Evolutionary conservation across 2,797 vertebrate genomes (phyloP).

Genomic region (Cyclopterus lumpus): DNA sequence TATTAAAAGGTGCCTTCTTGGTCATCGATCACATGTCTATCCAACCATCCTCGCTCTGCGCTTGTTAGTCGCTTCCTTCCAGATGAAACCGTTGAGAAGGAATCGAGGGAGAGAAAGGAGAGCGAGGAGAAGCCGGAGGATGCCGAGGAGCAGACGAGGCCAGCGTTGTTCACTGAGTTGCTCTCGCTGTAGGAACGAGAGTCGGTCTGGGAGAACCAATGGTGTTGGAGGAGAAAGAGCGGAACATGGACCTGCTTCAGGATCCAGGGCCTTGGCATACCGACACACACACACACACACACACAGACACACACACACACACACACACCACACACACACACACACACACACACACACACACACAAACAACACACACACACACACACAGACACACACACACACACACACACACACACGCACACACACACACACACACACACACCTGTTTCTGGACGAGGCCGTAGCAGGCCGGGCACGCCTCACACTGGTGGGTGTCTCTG

Average conservation of each 20-base stretch:
- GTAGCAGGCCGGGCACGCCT: slow-evolving; percentile 91
- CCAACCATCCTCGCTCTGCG: slow-evolving; percentile 11
- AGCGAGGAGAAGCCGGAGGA: slow-evolving; percentile 19
- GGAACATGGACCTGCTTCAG: slow-evolving; percentile 51
- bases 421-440: too few relatives aligned
- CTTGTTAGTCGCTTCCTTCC: slow-evolving; percentile 44
- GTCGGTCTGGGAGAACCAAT: slow-evolving; percentile 29
- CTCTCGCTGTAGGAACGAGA: slow-evolving; percentile 68
- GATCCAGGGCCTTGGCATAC: slow-evolving; percentile 39
- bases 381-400: too few relatives aligned
- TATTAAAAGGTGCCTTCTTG: slow-evolving; percentile 30
- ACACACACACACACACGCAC: too few relatives aligned
- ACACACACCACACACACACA: too few relatives aligned
- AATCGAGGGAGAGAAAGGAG: slow-evolving; percentile 36
- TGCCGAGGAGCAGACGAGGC: slow-evolving; percentile 64
- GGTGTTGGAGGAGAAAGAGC: slow-evolving; percentile 39
- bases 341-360: too few relatives aligned
- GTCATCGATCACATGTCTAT: slow-evolving; percentile 44
- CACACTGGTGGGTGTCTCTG: slow-evolving; percentile 81
- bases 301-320: too few relatives aligned
- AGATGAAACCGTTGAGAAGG: slow-evolving; percentile 54
- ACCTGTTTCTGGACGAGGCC: slow-evolving; percentile 89
- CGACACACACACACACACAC: too few relatives aligned
- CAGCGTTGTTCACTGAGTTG: slow-evolving; percentile 73
- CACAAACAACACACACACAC: too few relatives aligned